Conservation (phyloP, 2,888 invertebrate species). For the Diachrysia chrysitis region DNA sequence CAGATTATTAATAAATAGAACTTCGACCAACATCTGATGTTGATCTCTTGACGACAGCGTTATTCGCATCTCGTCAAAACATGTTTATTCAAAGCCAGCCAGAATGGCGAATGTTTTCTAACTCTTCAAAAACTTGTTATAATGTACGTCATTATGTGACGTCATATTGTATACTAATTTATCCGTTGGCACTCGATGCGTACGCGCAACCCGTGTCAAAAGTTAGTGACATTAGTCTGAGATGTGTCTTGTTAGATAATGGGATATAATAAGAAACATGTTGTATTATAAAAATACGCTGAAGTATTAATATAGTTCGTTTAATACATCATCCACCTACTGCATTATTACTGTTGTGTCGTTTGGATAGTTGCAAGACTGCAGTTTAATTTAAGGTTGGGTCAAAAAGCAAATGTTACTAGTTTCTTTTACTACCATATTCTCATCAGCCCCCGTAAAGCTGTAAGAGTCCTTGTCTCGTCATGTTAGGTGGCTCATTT, state of each 20-base stretch:
- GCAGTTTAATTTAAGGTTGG: background rate
- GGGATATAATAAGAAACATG: background rate
- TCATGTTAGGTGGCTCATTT: too few relatives aligned
- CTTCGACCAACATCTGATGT: constrained; percentile 18
- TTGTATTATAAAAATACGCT: background rate
- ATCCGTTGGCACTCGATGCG: constrained; percentile 36
- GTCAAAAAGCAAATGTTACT: too few relatives aligned
- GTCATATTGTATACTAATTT: constrained; percentile 22
- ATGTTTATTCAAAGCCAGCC: constrained; percentile 54
- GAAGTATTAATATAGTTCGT: background rate
- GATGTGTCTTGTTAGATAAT: constrained; percentile 10
- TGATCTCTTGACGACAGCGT: constrained; percentile 18
- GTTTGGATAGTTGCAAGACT: background rate
- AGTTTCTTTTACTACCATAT: too few relatives aligned
- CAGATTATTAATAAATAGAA: constrained; percentile 26
- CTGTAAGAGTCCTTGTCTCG: too few relatives aligned
- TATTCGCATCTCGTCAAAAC: constrained; percentile 52
- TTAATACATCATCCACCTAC: background rate
- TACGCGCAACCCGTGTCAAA: constrained; percentile 37
- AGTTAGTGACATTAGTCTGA: constrained; percentile 18
- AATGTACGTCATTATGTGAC: constrained; percentile 30
- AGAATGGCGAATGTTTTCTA: constrained; percentile 49
- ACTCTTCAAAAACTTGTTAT: constrained; percentile 32
- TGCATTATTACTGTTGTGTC: background rate
- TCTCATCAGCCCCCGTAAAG: too few relatives aligned